These are phyloP conservation scores for Dasyurus viverrinus DNA, from an alignment of 2,113 vertebrate species.

Conservation along the genomic window DNA sequence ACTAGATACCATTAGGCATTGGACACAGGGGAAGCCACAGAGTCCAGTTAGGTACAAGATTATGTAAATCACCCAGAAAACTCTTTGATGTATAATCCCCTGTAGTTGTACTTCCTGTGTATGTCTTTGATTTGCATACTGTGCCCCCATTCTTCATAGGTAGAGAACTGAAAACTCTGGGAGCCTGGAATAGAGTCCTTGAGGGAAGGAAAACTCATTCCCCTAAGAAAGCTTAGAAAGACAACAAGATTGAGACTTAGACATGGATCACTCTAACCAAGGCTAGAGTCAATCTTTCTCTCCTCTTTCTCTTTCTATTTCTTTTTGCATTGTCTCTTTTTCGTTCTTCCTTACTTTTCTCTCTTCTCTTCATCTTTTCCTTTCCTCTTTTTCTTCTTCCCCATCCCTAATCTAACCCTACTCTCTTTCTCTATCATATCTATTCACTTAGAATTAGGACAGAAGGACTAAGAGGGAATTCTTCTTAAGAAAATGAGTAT, in stretches of 20 bases:
- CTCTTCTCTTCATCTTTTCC: too few species aligned
- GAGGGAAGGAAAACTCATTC: neutral
- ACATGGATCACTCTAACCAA: neutral
- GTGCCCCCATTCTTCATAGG: neutral
- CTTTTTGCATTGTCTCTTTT: neutral
- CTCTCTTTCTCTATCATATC: neutral
- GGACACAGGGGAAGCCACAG: conserved; percentile 11
- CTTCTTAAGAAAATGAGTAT: neutral
- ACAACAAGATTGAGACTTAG: neutral
- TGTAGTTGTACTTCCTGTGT: neutral
- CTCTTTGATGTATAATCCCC: neutral
- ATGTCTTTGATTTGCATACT: neutral
- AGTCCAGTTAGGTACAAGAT: neutral
- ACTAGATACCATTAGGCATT: conserved; percentile 32
- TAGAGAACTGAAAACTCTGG: neutral
- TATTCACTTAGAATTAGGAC: neutral
- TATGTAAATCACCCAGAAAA: conserved; percentile 31
- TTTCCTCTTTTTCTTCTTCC: neutral
- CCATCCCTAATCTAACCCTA: neutral
- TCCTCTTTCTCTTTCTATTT: too few species aligned
- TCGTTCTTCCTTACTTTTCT: neutral
- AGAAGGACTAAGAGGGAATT: neutral
- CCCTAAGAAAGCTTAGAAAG: neutral
- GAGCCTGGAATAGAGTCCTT: neutral
- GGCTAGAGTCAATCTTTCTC: neutral